Base-by-base conservation (phyloP, 2,888 invertebrate genomes). In the Ischnus inquisitorius region DNA sequence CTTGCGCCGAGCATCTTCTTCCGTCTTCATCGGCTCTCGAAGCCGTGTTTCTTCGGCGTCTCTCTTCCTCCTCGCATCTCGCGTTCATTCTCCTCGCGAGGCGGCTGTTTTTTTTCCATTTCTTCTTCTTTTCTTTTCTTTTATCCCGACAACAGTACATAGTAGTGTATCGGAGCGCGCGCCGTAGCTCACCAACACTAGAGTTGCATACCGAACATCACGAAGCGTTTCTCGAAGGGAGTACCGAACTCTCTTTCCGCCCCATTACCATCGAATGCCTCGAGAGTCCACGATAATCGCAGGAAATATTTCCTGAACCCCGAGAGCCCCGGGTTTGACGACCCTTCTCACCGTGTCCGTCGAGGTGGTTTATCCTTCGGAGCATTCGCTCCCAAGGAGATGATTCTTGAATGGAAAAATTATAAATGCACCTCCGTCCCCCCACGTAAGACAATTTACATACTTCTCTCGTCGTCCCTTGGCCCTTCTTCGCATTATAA, bases 251-350 rank as follows among this genome's bases (percentile, higher is more conserved):
- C 48, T 41, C 83, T 79, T 79, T 75, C 83, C 74, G 74, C 77
- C 79, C 69, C 74, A 79, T 79, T 83, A 83, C 79, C 83, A 85
- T 83, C 67, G 77, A 72, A 69, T 83, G 68, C 65, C 76, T 77
- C 79, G 71, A 12, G 14, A 46, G 25, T 82, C 34, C 65, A 41
- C 69, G 74, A 85, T 85, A 85, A 85, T 83, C 76, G 79, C 84
- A 84, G 85, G 84, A 82, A 84, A 85, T 85, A 84, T 81, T 79
- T 84, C 76, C 83, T 76, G 39, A 74, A 67, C 62, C 69, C 65
- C 57, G 22, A 12, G 14, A 22, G 14, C 43, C 43, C 12, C 43
- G 79, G 69, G 83, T 83, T 83, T 79, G 79, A 79, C 83, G 83
- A 83, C 76, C 83, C 79, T 71, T n/a, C 14, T n/a, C 48, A 22